A percentile compares a stretch with the other conserved stretches of the same genome.
Evolutionary conservation across 2,797 vertebrate genomes (phyloP).

Genomic region (Manis javanica): DNA sequence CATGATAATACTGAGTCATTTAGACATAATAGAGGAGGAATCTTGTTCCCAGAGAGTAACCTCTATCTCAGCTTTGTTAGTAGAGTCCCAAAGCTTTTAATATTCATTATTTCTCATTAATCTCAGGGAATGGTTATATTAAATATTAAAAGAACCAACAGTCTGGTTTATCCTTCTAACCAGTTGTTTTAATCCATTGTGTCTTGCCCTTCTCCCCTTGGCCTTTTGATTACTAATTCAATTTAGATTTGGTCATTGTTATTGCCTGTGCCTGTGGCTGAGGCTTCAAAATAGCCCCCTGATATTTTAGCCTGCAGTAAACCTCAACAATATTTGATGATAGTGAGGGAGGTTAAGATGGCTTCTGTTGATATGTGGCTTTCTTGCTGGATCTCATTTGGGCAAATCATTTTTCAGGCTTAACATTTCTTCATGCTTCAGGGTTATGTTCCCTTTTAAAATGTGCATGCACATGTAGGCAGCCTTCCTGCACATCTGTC

Average conservation of each 20-base stretch:
- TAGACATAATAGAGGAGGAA: not conserved
- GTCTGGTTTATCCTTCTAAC: not conserved
- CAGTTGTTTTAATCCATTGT: not conserved
- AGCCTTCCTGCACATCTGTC: conserved; percentile 54
- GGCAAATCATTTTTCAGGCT: conserved; percentile 58
- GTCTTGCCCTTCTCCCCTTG: not conserved
- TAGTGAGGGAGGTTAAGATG: conserved; percentile 5
- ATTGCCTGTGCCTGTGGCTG: conserved; percentile 8
- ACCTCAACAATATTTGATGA: not conserved
- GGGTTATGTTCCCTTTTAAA: conserved; percentile 46
- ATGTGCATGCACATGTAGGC: not conserved
- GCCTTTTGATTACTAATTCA: conserved; percentile 44
- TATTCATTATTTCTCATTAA: conserved; percentile 30
- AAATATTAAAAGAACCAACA: conserved; percentile 32
- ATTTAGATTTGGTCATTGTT: conserved; percentile 55
- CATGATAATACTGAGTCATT: conserved; percentile 19
- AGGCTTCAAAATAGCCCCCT: not conserved
- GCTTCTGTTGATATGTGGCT: conserved; percentile 40
- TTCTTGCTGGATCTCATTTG: conserved; percentile 47
- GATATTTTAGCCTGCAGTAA: conserved; percentile 5
- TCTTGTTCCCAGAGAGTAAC: conserved; percentile 31
- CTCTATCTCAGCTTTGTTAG: not conserved
- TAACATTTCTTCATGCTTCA: conserved; percentile 59
- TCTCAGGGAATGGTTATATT: conserved; percentile 18
- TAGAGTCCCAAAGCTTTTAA: not conserved